Evolutionary conservation across 2,797 vertebrate species (phyloP).

Genomic region (Pampus argenteus): DNA sequence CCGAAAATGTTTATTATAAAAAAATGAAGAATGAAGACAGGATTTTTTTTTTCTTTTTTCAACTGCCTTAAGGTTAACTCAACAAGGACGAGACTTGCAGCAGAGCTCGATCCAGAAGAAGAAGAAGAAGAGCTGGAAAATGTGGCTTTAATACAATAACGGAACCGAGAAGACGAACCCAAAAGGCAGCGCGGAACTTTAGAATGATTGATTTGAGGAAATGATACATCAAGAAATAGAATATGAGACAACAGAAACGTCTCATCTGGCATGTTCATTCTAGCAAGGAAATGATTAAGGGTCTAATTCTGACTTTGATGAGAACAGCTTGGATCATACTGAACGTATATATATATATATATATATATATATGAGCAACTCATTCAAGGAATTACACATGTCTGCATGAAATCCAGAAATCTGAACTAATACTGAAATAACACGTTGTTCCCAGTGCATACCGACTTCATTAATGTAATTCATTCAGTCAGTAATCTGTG

Average conservation of each 20-base stretch:
- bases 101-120: conserved; percentile 40
- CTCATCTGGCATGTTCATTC: conserved; percentile 40
- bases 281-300: conserved; percentile 28
- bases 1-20: conserved; percentile 73
- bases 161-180: conserved; percentile 52
- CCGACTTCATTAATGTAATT: conserved; percentile 45
- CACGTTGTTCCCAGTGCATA: conserved; percentile 21
- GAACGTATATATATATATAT: conserved; percentile 24
- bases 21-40: conserved; percentile 80
- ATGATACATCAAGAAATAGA: conserved; percentile 59
- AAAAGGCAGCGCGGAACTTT: conserved; percentile 33
- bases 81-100: conserved; percentile 57
- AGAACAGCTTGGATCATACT: conserved; percentile 25
- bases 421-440: conserved; percentile 33
- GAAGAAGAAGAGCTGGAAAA: conserved; percentile 57
- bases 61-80: conserved; percentile 67
- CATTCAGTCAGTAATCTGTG: conserved; percentile 59
- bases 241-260: conserved; percentile 45
- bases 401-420: conserved; percentile 41
- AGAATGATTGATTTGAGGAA: conserved; percentile 56
- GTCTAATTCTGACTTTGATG: conserved; percentile 28
- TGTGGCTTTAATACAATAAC: conserved; percentile 58
- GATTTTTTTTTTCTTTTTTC: conserved; percentile 76
- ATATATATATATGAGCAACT: conserved; percentile 18
- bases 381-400: conserved; percentile 29